Conservation (phyloP, 2,797 vertebrate genomes). For the Epinephelus coioides region DNA sequence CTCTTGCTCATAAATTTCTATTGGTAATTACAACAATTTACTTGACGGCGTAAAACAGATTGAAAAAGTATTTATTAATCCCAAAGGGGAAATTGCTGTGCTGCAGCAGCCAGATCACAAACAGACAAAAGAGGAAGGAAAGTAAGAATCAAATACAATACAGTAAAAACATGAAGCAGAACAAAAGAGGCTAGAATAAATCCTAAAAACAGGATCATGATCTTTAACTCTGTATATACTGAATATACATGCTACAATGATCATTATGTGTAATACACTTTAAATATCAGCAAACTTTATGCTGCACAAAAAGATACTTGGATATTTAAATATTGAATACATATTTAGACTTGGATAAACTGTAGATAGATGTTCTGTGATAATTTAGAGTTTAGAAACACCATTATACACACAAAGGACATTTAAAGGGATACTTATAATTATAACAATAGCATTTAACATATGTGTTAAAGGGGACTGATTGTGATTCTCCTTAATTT, state of each 20-base stretch:
- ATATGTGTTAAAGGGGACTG: background rate
- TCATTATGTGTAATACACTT: background rate
- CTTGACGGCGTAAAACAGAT: background rate
- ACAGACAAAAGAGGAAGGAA: background rate
- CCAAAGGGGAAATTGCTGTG: background rate
- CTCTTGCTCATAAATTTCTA: background rate
- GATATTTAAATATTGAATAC: background rate
- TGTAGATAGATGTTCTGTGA: background rate
- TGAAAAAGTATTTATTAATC: background rate
- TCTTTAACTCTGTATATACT: background rate
- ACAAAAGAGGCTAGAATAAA: background rate
- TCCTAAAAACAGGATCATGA: background rate
- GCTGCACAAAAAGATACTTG: background rate
- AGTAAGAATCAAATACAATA: background rate
- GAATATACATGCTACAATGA: background rate
- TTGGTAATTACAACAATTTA: background rate
- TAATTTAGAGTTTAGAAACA: background rate
- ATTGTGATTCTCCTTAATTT: no score
- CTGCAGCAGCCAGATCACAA: background rate
- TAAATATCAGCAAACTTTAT: background rate
- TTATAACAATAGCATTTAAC: background rate
- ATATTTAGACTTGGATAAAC: background rate
- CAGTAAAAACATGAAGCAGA: background rate
- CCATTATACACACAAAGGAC: background rate
- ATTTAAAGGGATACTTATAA: background rate